Evolutionary conservation across 2,113 vertebrate genomes (phyloP).

Genomic region (Grantiella picta): DNA sequence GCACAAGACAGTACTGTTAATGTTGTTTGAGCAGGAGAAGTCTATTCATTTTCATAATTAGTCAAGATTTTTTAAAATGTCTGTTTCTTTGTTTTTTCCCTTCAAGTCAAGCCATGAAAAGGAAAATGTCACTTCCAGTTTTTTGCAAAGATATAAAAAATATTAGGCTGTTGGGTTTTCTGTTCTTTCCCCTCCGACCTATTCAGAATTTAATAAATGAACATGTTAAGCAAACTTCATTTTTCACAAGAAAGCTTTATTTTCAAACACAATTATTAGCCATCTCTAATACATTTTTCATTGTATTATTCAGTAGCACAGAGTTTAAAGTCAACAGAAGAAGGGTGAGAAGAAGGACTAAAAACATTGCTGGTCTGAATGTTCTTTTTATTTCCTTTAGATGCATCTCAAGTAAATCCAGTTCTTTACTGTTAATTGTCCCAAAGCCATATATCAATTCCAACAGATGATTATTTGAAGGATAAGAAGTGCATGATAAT

Average conservation of each 20-base stretch:
- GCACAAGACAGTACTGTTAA: background rate
- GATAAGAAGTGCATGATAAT: background rate
- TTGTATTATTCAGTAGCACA: background rate
- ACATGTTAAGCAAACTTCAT: background rate
- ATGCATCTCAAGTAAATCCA: background rate
- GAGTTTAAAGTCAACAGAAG: background rate
- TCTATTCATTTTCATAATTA: background rate
- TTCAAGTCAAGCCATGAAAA: background rate
- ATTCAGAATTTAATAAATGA: background rate
- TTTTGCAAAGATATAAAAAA: background rate
- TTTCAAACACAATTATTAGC: background rate
- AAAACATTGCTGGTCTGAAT: background rate
- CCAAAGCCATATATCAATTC: background rate
- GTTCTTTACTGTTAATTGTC: background rate
- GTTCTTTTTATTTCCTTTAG: background rate
- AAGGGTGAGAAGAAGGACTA: background rate
- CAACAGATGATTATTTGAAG: background rate
- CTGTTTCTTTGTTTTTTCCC: background rate
- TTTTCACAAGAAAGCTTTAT: background rate
- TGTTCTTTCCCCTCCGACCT: background rate
- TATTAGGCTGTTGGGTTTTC: background rate
- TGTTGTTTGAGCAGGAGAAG: background rate
- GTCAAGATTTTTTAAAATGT: background rate
- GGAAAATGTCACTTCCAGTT: background rate
- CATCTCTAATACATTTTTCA: background rate